Evolutionary conservation across 2,797 vertebrate species (phyloP), one percentile per base, ranked within the genome.

Genomic region (Sebastes trivittatus): DNA sequence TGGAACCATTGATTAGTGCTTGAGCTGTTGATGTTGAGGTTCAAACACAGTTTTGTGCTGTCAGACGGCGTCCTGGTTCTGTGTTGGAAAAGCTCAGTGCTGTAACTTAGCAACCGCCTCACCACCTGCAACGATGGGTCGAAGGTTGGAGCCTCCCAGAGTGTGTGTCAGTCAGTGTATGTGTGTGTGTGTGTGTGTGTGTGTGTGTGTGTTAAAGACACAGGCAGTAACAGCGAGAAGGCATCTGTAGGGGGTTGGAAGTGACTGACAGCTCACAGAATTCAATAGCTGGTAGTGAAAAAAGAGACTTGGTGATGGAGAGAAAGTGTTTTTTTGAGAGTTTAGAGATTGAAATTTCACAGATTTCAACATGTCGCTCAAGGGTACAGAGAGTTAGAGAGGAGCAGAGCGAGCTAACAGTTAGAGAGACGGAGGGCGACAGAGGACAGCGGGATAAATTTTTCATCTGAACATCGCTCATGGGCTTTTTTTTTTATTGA

Each of bases 31-130:
- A 52, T 20, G 38, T 3, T 23, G 58, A 63, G 79, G 58, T 79
- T 88, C 68, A 77, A 62, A 81, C 27, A 46, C 27, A 54, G 49
- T 20, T 52, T 52, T 52, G 42, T 18, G 18, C 18, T 20, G 20
- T 52, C 52, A 3, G 25, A 29, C 14, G 11, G 60, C n/a, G 56
- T 27, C 68, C 64, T 82, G 67, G 20, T 78, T 75, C 42, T 23
- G 54, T 75, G 72, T 25, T 68, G 49, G 52, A 81, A 77, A 62
- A 61, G 34, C 63, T 74, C 61, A 70, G 76, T 60, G 68, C 79
- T 30, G 90, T 93, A 84, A 87, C 93, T 83, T 90, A 94, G 92
- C 93, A 94, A 91, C 93, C 72, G 56, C 23, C 69, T 79, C 29
- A 79, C 60, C 82, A 72, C 82, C 84, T 59, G 78, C 59, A 61